Conservation (phyloP, 2,797 vertebrate genomes). For the Peromyscus attwateri region DNA sequence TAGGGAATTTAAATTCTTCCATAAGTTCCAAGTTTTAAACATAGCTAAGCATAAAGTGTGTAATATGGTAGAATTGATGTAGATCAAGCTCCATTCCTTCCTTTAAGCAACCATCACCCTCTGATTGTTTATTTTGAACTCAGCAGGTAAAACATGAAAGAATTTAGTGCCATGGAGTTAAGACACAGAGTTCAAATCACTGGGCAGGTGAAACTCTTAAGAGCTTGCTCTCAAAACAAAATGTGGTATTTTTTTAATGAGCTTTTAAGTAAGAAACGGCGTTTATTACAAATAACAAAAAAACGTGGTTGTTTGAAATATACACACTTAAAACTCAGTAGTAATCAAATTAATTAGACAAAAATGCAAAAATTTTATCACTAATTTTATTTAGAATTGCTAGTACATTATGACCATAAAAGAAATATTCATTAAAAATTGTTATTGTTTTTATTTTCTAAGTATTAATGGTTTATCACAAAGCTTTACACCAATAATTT, state of each 20-base stretch:
- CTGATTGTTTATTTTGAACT: background rate
- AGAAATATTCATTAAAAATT: background rate
- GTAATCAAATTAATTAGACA: background rate
- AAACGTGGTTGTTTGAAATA: background rate
- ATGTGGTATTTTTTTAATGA: background rate
- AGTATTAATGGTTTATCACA: background rate
- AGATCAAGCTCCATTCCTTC: background rate
- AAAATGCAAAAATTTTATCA: background rate
- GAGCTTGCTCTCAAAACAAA: background rate
- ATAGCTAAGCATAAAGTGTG: background rate
- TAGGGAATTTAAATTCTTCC: background rate
- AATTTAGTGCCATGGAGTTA: background rate
- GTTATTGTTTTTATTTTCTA: background rate
- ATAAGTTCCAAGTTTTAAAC: background rate
- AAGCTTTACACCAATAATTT: background rate
- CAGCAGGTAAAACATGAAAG: background rate
- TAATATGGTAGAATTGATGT: background rate
- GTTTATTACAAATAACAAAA: constrained; percentile 13
- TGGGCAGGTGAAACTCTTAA: background rate
- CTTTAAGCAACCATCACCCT: background rate
- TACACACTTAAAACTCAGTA: background rate
- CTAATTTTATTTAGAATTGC: background rate
- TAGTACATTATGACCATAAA: background rate
- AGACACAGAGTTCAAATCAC: background rate
- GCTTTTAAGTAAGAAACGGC: background rate